A percentile compares a stretch with the other conserved stretches of the same genome.
These are phyloP conservation scores for Bacillus rossius DNA, from an alignment of 1,140 invertebrate species.

Conservation along the genomic window DNA sequence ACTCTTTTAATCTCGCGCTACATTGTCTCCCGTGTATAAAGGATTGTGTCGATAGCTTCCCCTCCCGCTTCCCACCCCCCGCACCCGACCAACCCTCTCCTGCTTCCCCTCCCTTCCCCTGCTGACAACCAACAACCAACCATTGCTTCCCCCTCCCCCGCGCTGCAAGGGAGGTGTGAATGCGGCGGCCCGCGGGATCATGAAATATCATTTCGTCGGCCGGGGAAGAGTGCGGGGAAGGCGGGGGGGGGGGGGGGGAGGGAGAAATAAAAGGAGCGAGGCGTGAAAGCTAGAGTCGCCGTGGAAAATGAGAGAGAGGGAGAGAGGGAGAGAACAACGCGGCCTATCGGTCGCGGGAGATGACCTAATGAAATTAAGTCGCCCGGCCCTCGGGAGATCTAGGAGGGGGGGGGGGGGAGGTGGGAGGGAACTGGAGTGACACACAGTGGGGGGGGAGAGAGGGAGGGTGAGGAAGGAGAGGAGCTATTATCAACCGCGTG, in stretches of 20 bases:
- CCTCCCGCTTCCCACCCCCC: background rate
- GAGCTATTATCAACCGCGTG: no score
- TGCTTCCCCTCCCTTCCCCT: background rate
- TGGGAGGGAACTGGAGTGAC: no score
- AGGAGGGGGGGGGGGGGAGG: no score
- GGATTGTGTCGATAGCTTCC: conserved; percentile 5
- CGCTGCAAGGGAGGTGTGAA: no score
- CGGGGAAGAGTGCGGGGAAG: background rate
- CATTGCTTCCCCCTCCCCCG: no score
- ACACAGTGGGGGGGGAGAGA: no score
- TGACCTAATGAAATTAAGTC: no score
- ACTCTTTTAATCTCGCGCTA: conserved; percentile 20
- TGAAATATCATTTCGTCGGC: background rate
- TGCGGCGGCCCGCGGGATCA: no score
- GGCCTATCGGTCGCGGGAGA: no score
- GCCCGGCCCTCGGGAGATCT: no score
- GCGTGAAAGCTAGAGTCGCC: background rate
- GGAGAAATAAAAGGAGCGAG: background rate
- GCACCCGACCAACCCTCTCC: background rate
- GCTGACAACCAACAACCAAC: background rate
- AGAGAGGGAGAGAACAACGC: background rate
- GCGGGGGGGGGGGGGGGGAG: background rate
- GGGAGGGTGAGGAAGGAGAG: no score
- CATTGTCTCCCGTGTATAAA: conserved; percentile 16
- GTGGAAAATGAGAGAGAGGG: background rate